Conservation (phyloP, 1,140 invertebrate genomes). For the Pseudomyrmex cubaensis region DNA sequence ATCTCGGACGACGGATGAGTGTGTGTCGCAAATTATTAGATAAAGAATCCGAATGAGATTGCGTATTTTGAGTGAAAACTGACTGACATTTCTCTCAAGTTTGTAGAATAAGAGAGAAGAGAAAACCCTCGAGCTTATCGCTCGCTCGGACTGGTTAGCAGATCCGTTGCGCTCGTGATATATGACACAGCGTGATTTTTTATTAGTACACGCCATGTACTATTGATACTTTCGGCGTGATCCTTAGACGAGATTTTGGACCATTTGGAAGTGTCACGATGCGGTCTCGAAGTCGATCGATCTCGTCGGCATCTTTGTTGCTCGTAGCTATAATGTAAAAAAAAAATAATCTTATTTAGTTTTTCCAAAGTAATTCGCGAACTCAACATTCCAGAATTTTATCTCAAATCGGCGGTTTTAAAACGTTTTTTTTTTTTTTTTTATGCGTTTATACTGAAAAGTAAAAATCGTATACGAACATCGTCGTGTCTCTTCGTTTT, state of each 20-base stretch:
- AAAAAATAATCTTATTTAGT: too few relatives aligned
- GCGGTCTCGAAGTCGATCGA: conserved; percentile 47
- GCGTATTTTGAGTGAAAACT: conserved; percentile 9
- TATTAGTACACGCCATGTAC: conserved; percentile 54
- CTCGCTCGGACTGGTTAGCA: conserved; percentile 64
- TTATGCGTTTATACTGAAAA: neutral
- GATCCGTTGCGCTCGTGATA: conserved; percentile 58
- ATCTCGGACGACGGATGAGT: conserved; percentile 31
- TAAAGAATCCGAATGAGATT: conserved; percentile 11
- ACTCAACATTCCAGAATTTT: neutral
- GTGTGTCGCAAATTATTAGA: conserved; percentile 12
- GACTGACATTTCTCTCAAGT: conserved; percentile 42
- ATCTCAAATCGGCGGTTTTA: neutral
- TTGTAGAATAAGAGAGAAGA: conserved; percentile 4
- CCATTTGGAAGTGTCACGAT: conserved; percentile 59
- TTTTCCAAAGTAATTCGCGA: too few relatives aligned
- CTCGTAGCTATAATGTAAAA: too few relatives aligned
- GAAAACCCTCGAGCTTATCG: conserved; percentile 67
- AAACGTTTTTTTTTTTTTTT: neutral
- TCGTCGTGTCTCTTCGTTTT: conserved; percentile 18
- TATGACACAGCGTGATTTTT: conserved; percentile 56
- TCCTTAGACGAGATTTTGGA: conserved; percentile 68
- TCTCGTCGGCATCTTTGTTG: conserved; percentile 23
- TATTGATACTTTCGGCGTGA: conserved; percentile 43
- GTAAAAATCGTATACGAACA: neutral